These are phyloP conservation scores for Lethocerus indicus DNA, from an alignment of 1,140 invertebrate species.

Conservation along the genomic window DNA sequence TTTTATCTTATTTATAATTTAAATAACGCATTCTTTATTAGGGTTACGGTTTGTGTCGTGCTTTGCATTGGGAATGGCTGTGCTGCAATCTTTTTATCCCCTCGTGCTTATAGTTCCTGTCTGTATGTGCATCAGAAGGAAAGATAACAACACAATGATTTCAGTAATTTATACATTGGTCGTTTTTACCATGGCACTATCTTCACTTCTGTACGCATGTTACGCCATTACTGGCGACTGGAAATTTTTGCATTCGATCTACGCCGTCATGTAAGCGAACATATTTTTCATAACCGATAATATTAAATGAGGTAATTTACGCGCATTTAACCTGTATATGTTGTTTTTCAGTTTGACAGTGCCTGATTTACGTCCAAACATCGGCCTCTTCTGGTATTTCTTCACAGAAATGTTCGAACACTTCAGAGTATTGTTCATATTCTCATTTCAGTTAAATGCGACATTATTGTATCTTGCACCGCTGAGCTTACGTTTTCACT, in stretches of 20 bases:
- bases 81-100: conserved; percentile 76
- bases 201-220: conserved; percentile 24
- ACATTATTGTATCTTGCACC: conserved; percentile 80
- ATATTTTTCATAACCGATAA: conserved; percentile 22
- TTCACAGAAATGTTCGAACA: conserved; percentile 99
- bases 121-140: conserved; percentile 15
- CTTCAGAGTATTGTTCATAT: conserved; percentile 87
- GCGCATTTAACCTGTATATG: conserved; percentile 16
- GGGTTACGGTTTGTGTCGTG: conserved; percentile 36
- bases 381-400: conserved; percentile 98
- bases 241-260: conserved; percentile 57
- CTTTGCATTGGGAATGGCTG: conserved; percentile 51
- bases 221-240: conserved; percentile 33
- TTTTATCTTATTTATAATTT: no score
- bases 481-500: conserved; percentile 64
- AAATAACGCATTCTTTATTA: no score
- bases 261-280: conserved; percentile 63
- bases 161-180: conserved; percentile 13
- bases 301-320: conserved; percentile 2
- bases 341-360: conserved; percentile 49
- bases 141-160: conserved; percentile 1
- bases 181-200: conserved; percentile 19
- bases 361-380: conserved; percentile 89
- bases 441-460: conserved; percentile 92
- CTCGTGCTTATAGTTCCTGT: conserved; percentile 66